Evolutionary conservation across 2,113 vertebrate genomes (phyloP), one percentile per base, ranked within the genome.

Genomic region (Heterotilapia buettikoferi): DNA sequence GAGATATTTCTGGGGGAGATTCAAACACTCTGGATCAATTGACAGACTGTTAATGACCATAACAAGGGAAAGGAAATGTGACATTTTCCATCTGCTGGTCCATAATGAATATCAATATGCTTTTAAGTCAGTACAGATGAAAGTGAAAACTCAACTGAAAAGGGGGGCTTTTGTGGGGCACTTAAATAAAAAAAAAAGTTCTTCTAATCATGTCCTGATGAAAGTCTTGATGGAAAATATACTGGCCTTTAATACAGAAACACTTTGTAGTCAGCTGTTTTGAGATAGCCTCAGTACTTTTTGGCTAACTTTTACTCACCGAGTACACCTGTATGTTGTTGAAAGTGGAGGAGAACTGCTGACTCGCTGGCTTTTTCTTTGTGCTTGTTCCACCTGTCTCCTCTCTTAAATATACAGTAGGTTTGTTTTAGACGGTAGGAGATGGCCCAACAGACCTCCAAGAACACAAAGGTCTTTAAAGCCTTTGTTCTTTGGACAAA

Each of bases 31-130:
- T 3, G 86, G 85, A 93, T 93, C 92, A 93, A 90, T 90, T 88
- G 84, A 88, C 87, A 87, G 38, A 61, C 86, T 78, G 89, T 84
- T 94, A 94, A 94, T 93, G 90, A 93, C 83, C 57, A 63, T 81
- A 88, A 89, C 82, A 87, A 89, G 85, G 78, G 59, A 50, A 93
- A 84, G 80, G 56, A 88, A 88, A 92, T 76, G 71, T 87, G 84
- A 68, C 89, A 80, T 90, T 91, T 88, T 85, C 92, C 92, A 94
- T 94, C 92, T 94, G 93, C 84, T 87, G 66, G 45, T 88, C 63
- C 76, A 84, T 91, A 89, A 94, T 92, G 90, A 93, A 90, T 85
- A 91, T 92, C 83, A 92, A 89, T 88, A 81, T 92, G 89, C 88
- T 92, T 93, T 95, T 89, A 92, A 92, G 86, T 89, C 87, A 13